Conservation (phyloP, 2,888 invertebrate genomes). For the Ophioninae sp. region DNA sequence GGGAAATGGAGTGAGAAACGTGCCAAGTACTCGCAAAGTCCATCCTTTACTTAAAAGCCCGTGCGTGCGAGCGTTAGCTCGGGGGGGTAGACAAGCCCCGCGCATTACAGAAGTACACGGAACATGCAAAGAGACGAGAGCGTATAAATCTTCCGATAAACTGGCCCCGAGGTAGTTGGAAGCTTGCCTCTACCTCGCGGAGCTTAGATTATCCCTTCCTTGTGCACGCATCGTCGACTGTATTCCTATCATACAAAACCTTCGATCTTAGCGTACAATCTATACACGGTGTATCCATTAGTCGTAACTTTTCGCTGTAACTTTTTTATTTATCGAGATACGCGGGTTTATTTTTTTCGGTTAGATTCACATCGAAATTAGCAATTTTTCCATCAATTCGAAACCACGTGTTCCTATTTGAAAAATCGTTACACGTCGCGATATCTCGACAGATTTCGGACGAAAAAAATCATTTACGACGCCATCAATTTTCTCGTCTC, state of each 20-base stretch:
- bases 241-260: not conserved
- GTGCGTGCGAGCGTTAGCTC: constrained; percentile 62
- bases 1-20: constrained; percentile 33
- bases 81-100: constrained; percentile 5
- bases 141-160: constrained; percentile 33
- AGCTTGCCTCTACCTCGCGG: constrained; percentile 8
- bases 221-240: constrained; percentile 35
- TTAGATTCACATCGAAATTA: too few species aligned
- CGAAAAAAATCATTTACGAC: too few species aligned
- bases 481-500: too few species aligned
- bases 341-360: too few species aligned
- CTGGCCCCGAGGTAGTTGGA: constrained; percentile 24
- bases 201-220: constrained; percentile 34
- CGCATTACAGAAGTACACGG: not conserved
- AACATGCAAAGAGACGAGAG: constrained; percentile 5
- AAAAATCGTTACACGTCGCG: too few species aligned
- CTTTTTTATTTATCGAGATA: too few species aligned
- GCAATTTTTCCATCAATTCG: too few species aligned
- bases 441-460: too few species aligned
- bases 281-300: too few species aligned
- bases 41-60: constrained; percentile 67
- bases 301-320: too few species aligned
- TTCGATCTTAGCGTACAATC: not conserved
- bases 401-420: too few species aligned
- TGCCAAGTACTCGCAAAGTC: constrained; percentile 62